phyloP scores from a whole-genome alignment of 1,140 invertebrate species.

The Hylaeus anthracinus region DNA sequence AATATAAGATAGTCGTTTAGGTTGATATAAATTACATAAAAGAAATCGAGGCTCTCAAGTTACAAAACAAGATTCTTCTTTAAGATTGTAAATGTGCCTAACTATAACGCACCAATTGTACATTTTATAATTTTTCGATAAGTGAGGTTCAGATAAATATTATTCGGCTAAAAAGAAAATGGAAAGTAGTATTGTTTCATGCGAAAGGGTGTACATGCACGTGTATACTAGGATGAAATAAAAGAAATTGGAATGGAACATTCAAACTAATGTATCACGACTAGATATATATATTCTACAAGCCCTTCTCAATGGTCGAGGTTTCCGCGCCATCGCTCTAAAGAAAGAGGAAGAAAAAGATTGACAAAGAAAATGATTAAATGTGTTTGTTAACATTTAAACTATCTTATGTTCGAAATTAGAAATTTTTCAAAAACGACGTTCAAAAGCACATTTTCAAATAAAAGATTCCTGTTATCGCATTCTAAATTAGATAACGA shows the following conservation, averaged over 20 bases:
- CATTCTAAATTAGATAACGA: not conserved
- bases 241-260: not conserved
- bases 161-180: not conserved
- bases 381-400: not conserved
- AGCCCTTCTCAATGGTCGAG: slow-evolving; percentile 72
- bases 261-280: slow-evolving; percentile 74
- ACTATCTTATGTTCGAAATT: not conserved
- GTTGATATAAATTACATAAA: not conserved
- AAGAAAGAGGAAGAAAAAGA: slow-evolving; percentile 11
- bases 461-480: not conserved
- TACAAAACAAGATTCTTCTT: not conserved
- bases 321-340: slow-evolving; percentile 68
- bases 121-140: not conserved
- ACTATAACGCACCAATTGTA: too few species aligned
- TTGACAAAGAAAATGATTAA: not conserved
- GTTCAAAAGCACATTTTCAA: too few species aligned
- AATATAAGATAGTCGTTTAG: not conserved
- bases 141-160: not conserved
- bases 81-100: not conserved
- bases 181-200: not conserved
- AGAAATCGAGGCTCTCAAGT: not conserved
- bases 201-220: not conserved
- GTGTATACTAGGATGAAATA: not conserved
- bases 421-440: not conserved
- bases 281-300: slow-evolving; percentile 77